These are phyloP conservation scores for Lordiphosa stackelbergi DNA, from an alignment of 1,140 invertebrate species.

Conservation along the genomic window DNA sequence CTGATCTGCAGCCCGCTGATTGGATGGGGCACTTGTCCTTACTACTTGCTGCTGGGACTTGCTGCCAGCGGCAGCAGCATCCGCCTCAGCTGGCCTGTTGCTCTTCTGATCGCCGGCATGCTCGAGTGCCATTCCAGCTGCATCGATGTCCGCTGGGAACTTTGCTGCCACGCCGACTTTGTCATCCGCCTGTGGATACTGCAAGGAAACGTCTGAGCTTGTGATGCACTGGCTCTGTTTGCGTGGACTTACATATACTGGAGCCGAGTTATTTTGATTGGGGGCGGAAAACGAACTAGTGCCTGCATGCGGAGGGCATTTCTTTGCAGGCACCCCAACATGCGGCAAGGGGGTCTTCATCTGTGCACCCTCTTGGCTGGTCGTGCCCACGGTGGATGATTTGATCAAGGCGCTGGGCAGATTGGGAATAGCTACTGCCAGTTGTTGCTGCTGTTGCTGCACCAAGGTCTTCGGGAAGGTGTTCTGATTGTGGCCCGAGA, in stretches of 20 bases:
- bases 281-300: conserved; percentile 18
- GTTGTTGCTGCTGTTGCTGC: conserved; percentile 25
- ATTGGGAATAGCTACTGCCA: conserved; percentile 25
- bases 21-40: background rate
- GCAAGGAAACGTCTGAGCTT: background rate
- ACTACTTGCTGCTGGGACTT: conserved; percentile 13
- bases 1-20: conserved; percentile 21
- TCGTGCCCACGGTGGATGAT: conserved; percentile 19
- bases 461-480: conserved; percentile 24
- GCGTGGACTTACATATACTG: conserved; percentile 47
- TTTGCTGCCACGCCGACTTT: conserved; percentile 29
- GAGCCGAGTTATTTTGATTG: conserved; percentile 61
- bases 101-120: conserved; percentile 16
- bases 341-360: conserved; percentile 30
- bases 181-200: conserved; percentile 45
- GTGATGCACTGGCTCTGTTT: background rate
- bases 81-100: background rate
- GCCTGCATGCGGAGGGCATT: conserved; percentile 15
- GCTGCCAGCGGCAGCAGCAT: background rate
- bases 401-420: conserved; percentile 46
- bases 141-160: conserved; percentile 5
- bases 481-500: conserved; percentile 52
- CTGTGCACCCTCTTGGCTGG: conserved; percentile 18
- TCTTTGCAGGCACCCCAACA: conserved; percentile 20
- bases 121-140: background rate